Percentiles rank a stretch among this genome's conserved stretches.
Evolutionary conservation across 2,797 vertebrate species (phyloP).

Genomic region (Tadarida brasiliensis): DNA sequence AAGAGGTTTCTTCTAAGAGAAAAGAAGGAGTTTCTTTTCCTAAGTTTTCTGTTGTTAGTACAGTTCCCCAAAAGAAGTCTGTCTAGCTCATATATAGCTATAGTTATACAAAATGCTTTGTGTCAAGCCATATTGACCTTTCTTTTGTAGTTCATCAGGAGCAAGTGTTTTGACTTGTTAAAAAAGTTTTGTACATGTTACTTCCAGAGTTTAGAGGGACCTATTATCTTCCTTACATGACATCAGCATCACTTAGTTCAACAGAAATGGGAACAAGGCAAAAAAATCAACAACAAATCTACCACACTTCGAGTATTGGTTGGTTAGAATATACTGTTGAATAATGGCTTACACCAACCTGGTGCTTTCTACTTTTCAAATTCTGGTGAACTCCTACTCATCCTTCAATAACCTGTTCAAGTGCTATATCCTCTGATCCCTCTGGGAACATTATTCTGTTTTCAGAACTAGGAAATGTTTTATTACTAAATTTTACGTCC

Average conservation of each 20-base stretch:
- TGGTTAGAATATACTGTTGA: slow-evolving; percentile 34
- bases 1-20: neutral
- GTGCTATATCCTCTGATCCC: neutral
- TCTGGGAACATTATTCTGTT: slow-evolving; percentile 56
- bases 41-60: neutral
- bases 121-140: neutral
- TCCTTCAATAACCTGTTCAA: neutral
- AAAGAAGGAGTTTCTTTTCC: slow-evolving; percentile 14
- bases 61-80: neutral
- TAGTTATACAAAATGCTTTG: slow-evolving; percentile 26
- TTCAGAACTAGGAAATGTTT: slow-evolving; percentile 59
- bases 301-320: neutral
- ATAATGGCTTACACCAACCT: neutral
- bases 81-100: neutral
- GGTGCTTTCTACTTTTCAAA: slow-evolving; percentile 19
- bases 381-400: neutral
- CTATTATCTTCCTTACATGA: neutral
- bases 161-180: neutral
- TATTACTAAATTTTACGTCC: slow-evolving; percentile 20
- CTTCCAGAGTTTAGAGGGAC: slow-evolving; percentile 34
- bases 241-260: neutral
- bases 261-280: neutral
- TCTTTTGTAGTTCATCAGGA: slow-evolving; percentile 11
- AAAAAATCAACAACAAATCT: neutral
- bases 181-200: neutral